Base-by-base conservation (phyloP, 2,113 vertebrate species). In the Coracopsis vasa region DNA sequence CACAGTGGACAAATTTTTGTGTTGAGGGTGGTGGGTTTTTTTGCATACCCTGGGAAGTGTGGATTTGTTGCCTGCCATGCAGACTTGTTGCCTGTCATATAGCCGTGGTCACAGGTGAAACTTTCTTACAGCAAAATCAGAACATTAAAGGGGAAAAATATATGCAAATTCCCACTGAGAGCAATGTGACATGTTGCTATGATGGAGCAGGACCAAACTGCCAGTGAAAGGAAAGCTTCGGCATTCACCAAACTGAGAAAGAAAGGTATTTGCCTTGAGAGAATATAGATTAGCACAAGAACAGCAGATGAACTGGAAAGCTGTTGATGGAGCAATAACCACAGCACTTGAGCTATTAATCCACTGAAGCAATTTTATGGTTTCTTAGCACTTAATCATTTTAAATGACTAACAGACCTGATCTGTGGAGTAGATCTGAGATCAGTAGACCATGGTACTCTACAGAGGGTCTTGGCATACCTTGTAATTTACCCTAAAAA, bases 351-450 rank as follows among this genome's bases (percentile, higher is more conserved):
- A 93, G 81, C 56, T 88, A 13, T 62, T 93, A 93, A 85, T 79
- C 48, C 28, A 28, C 18, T 67, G 60, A 72, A 89, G 81, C 28
- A 82, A 88, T 86, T 94, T 91, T 89, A 92, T 82, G 51, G 16
- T 56, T 97, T 60, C 69, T 91, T 93, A 80, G 37, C 78, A 48
- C 53, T 95, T 87, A 89, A 72, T 94, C 3, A 80, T 66, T 89
- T 95, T 86, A 94, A 96, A 74, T 89, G 16, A 92, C 80, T 88
- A 81, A 78, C 37, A 83, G 60, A 80, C 41, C 27, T 79, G 61
- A 56, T 50, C 11, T 89, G 47, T 92, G 84, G 77, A 91, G 66
- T 71, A 94, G 71, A 82, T 93, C 50, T 75, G 79, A 91, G 47
- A 79, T 92, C 53, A 66, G 58, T 54, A 79, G 41, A 75, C 61